Conservation (phyloP, 2,888 invertebrate genomes). For the Boloria selene region DNA sequence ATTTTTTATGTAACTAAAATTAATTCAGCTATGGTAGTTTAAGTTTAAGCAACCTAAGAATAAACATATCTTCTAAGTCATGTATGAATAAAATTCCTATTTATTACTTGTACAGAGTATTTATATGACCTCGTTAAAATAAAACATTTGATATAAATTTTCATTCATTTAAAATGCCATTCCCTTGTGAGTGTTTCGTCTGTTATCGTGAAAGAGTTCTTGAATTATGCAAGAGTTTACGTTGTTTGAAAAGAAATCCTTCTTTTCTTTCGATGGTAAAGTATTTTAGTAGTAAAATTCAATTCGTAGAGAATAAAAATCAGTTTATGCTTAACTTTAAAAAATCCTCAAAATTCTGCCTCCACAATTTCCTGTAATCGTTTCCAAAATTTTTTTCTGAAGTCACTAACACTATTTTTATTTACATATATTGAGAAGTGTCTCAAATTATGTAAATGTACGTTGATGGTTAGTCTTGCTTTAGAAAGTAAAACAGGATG, state of each 20-base stretch:
- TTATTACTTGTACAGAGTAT: neutral
- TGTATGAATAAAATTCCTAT: no score
- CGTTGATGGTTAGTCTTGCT: no score
- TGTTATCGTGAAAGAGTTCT: slow-evolving; percentile 32
- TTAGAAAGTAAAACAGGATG: no score
- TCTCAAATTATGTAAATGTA: no score
- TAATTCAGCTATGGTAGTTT: no score
- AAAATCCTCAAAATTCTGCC: neutral
- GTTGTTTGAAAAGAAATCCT: slow-evolving; percentile 34
- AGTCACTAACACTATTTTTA: neutral
- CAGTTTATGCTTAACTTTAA: slow-evolving; percentile 21
- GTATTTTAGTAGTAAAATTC: slow-evolving; percentile 33
- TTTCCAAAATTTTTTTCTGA: no score
- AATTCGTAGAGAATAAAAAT: slow-evolving; percentile 15
- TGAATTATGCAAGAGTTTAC: slow-evolving; percentile 37
- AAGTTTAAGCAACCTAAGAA: no score
- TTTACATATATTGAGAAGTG: no score
- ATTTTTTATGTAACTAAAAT: no score
- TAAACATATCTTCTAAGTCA: no score
- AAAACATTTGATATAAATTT: slow-evolving; percentile 7
- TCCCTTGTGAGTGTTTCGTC: slow-evolving; percentile 31
- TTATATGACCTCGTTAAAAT: neutral
- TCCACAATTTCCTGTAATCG: no score
- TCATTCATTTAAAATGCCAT: slow-evolving; percentile 26
- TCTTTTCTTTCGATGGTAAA: slow-evolving; percentile 28